These are phyloP conservation scores for Origma solitaria DNA, from an alignment of 2,113 vertebrate species.

Conservation along the genomic window DNA sequence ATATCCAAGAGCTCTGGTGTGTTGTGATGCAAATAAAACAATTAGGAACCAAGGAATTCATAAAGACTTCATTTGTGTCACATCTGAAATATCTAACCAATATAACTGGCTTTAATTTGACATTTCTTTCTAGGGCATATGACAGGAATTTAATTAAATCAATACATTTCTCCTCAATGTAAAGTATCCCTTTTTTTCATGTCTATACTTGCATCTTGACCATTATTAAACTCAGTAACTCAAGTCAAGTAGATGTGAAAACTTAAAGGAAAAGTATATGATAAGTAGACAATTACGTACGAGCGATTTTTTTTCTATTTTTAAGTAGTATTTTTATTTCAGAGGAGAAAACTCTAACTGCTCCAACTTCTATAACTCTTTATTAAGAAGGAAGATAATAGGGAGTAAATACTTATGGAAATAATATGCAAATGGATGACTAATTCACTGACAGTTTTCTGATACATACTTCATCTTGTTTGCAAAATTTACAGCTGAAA, in stretches of 20 bases:
- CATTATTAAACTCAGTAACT: constrained; percentile 57
- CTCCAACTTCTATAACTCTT: background rate
- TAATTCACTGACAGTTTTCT: background rate
- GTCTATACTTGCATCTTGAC: constrained; percentile 27
- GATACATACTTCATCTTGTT: background rate
- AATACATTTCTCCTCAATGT: constrained; percentile 43
- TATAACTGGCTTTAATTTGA: constrained; percentile 43
- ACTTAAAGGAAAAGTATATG: background rate
- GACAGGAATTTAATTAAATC: constrained; percentile 65
- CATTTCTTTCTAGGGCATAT: background rate
- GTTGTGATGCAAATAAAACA: constrained; percentile 37
- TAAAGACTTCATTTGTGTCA: constrained; percentile 53
- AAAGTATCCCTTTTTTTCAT: background rate
- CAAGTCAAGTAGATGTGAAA: constrained; percentile 21
- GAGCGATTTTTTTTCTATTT: background rate
- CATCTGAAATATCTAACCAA: constrained; percentile 51
- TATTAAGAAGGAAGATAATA: background rate
- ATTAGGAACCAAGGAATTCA: constrained; percentile 39
- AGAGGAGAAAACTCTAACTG: background rate
- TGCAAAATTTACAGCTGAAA: background rate
- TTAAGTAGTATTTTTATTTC: background rate
- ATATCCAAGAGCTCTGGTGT: background rate
- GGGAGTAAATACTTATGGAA: background rate
- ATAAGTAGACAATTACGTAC: background rate
- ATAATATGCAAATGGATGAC: background rate